Percentiles rank a stretch among this genome's conserved stretches.
Conservation (phyloP, 2,797 vertebrate genomes). For the Cirrhinus mrigala region DNA sequence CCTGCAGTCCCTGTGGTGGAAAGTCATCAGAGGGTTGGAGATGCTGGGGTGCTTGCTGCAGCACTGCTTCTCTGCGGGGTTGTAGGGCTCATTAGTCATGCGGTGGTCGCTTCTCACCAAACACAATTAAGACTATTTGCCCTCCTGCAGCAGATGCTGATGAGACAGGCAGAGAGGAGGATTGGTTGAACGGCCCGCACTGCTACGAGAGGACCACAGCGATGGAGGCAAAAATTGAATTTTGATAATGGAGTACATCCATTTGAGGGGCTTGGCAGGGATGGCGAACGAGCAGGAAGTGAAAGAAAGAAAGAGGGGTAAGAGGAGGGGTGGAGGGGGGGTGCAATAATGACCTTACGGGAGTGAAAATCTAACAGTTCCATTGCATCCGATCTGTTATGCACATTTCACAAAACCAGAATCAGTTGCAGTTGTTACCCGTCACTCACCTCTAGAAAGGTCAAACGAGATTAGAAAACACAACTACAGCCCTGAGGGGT, state of each 20-base stretch:
- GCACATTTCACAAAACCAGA: slow-evolving; percentile 36
- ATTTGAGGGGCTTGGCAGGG: slow-evolving; percentile 55
- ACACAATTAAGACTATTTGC: slow-evolving; percentile 62
- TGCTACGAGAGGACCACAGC: slow-evolving; percentile 27
- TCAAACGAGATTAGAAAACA: slow-evolving; percentile 25
- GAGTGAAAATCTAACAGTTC: slow-evolving; percentile 33
- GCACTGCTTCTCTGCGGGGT: slow-evolving; percentile 33
- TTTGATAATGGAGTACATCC: slow-evolving; percentile 65
- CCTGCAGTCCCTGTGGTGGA: slow-evolving; percentile 3
- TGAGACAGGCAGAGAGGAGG: slow-evolving; percentile 55
- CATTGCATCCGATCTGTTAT: slow-evolving; percentile 33
- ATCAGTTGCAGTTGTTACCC: neutral
- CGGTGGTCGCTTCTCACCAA: slow-evolving; percentile 53
- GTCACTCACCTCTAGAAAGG: slow-evolving; percentile 15
- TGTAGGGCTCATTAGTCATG: slow-evolving; percentile 51
- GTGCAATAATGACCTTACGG: slow-evolving; percentile 38
- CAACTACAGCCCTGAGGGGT: neutral
- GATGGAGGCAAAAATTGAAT: slow-evolving; percentile 59
- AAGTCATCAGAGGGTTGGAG: slow-evolving; percentile 21
- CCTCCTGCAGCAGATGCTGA: slow-evolving; percentile 61
- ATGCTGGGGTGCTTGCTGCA: slow-evolving; percentile 1
- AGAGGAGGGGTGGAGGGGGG: neutral
- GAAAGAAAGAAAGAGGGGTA: neutral
- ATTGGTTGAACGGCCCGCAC: slow-evolving; percentile 30
- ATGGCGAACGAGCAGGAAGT: slow-evolving; percentile 42